Evolutionary conservation across 2,797 vertebrate genomes (phyloP), one percentile per base, ranked within the genome.

Genomic region (Oryzias sinensis): DNA sequence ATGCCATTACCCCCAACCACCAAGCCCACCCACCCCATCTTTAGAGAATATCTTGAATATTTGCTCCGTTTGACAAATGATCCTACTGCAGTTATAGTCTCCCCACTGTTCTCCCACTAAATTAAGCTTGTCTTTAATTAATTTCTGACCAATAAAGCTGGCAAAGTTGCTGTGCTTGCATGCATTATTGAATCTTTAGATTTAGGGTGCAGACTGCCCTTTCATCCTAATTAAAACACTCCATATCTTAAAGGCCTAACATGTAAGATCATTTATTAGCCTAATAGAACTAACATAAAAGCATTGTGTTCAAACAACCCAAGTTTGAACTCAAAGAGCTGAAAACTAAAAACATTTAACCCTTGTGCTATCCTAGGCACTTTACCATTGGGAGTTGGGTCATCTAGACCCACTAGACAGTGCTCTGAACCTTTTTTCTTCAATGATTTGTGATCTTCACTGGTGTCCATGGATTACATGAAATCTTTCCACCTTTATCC

Each of bases 121-220:
- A 79, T 65, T 17, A 65, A 60, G 60, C 29, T 60, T 65, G 44
- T 56, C 53, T 70, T 65, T 65, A 57, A 71, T 65, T 60, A 71
- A 53, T 44, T 49, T 58, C 48, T 56, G 62, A 65, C 53, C 6
- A 41, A 53, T 44, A 49, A 48, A 42, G 33, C 56, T 50, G 37
- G 55, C 43, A 69, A 50, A 42, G 20, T 58, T 53, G 17, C 43
- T 46, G 6, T 15, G 53, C 54, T 71, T 69, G 63, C 67, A 59
- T 53, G 61, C 61, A 72, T 74, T 51, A 14, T 33, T n/a, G 48
- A 49, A 13, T 52, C 54, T 65, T 70, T 22, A 42, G 27, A 5
- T 74, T 59, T 42, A 43, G 45, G 45, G 59, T 66, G 52, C 53
- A 27, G 20, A 43, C 33, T 9, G 27, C 15, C 4, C 11, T 70